These are phyloP conservation scores for Alcedo atthis DNA, from an alignment of 2,797 vertebrate genomes.

Conservation along the genomic window DNA sequence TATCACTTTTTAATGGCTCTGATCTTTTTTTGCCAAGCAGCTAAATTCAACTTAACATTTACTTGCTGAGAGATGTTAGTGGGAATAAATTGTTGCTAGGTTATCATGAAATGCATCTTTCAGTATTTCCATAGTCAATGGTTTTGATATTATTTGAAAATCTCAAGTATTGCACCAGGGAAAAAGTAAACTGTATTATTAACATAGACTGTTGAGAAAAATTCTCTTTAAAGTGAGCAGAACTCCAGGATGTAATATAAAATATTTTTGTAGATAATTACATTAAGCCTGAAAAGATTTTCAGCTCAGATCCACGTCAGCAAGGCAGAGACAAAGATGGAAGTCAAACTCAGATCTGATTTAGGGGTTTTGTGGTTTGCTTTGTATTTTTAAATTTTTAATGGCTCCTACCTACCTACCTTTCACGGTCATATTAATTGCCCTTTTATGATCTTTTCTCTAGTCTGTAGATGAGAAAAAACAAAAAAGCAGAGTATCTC, in stretches of 20 bases:
- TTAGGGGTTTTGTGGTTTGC: not conserved
- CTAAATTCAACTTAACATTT: conserved; percentile 4
- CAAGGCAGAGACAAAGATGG: not conserved
- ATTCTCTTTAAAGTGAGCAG: not conserved
- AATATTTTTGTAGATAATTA: not conserved
- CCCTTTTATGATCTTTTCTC: not conserved
- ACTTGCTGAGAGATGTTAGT: conserved; percentile 36
- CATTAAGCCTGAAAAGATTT: not conserved
- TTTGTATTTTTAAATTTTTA: not conserved
- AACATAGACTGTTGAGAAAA: not conserved
- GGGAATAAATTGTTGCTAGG: conserved; percentile 49
- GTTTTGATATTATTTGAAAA: conserved; percentile 41
- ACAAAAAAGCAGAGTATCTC: no score
- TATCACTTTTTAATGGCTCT: conserved; percentile 44
- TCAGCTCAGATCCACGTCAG: not conserved
- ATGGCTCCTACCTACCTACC: not conserved
- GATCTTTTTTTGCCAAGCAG: not conserved
- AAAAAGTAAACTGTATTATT: conserved; percentile 13
- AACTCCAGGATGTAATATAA: not conserved
- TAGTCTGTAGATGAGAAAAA: not conserved
- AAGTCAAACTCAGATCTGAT: not conserved
- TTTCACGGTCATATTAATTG: not conserved
- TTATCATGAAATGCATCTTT: conserved; percentile 42
- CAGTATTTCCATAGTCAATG: not conserved
- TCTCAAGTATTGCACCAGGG: conserved; percentile 1